Evolutionary conservation across 2,888 invertebrate species (phyloP), one percentile per base, ranked within the genome.

Genomic region (Drosophila limbata): DNA sequence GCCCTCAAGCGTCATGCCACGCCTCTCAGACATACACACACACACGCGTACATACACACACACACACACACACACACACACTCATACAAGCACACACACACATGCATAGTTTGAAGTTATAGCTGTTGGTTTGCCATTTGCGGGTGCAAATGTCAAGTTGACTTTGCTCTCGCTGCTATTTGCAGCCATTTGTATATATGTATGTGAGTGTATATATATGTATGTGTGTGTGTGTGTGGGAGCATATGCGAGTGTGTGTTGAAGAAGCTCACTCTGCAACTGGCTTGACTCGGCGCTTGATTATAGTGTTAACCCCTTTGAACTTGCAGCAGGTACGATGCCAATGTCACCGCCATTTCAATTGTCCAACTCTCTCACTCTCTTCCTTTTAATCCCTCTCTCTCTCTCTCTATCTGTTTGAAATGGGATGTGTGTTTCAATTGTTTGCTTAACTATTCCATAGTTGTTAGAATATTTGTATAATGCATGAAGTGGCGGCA

Each of bases 101-200:
- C 52, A 52, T 64, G 67, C 48, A 69, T 59, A 83, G 80, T 80
- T 70, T 59, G 57, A 63, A 71, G 77, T 67, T 76, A 70, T 73
- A 67, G 59, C 65, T 53, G 64, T 78, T 68, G 79, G 69, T 74
- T 71, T 71, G 79, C 81, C 81, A 74, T 79, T 84, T 84, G 84
- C 37, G 87, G 89, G 81, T 84, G 84, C 70, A 89, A 89, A 84
- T 86, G 84, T 89, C 84, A 84, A 89, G 87, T 89, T 87, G 87
- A 84, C 89, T 89, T 79, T 81, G 80, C 65, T 56, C 50, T 56
- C 44, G 62, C 56, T 55, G 64, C 59, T 71, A 79, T 81, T 83
- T 72, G 83, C 63, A 67, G 69, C 67, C 59, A 48, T 50, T n/a
- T 31, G 33, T 50, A 25, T 11, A 52, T 42, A n/a, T 44, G 25